A percentile compares a stretch with the other conserved stretches of the same genome.
These are phyloP conservation scores for Tubulanus polymorphus DNA, from an alignment of 2,888 invertebrate genomes.

Conservation along the genomic window DNA sequence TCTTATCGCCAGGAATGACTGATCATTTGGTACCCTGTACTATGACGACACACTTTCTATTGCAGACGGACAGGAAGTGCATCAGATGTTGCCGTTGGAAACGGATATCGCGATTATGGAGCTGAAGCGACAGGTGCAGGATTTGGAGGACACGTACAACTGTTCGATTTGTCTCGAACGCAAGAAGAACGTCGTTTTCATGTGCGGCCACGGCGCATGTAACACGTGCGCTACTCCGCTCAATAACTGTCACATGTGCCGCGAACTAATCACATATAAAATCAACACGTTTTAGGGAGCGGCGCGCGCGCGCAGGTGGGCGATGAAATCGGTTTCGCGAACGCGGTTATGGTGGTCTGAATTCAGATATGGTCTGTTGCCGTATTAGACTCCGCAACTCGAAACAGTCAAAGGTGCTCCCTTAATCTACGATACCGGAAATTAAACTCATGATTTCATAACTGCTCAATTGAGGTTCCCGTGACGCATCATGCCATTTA, in stretches of 20 bases:
- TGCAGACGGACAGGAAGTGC: constrained; percentile 19
- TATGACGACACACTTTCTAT: no score
- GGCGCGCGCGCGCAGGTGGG: background rate
- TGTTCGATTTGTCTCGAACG: constrained; percentile 87
- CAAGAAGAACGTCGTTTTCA: constrained; percentile 73
- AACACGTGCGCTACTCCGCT: constrained; percentile 75
- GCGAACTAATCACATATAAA: constrained; percentile 71
- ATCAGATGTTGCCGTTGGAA: background rate
- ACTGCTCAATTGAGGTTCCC: no score
- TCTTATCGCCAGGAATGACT: no score
- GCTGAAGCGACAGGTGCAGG: constrained; percentile 66
- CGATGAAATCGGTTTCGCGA: no score
- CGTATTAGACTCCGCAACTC: no score
- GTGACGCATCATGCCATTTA: no score
- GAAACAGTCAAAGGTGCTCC: no score
- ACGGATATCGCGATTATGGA: constrained; percentile 5
- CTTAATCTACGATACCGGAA: no score
- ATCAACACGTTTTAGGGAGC: constrained; percentile 59
- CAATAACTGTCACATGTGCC: constrained; percentile 81
- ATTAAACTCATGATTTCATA: no score
- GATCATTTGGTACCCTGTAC: no score
- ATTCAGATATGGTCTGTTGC: no score
- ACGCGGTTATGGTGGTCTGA: no score
- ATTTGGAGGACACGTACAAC: constrained; percentile 79
- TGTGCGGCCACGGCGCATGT: constrained; percentile 86